Percentiles rank a stretch among this genome's conserved stretches.
phyloP scores from a whole-genome alignment of 1,140 invertebrate species.

The Heliconius eleuchia region DNA sequence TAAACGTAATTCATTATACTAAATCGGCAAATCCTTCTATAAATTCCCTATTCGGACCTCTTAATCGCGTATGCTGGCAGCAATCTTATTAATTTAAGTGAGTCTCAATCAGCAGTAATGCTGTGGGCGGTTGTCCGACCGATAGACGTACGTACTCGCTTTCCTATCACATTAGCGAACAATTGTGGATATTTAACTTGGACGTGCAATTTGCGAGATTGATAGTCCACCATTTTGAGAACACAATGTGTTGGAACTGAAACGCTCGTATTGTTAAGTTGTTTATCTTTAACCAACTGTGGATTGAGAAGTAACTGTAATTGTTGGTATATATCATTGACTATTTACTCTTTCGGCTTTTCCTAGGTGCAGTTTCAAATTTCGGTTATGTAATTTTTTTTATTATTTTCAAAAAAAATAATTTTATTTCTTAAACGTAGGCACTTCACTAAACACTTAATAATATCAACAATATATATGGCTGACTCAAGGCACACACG shows the following conservation, averaged over 20 bases:
- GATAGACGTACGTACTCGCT: neutral
- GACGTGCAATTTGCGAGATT: constrained; percentile 9
- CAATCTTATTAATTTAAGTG: constrained; percentile 11
- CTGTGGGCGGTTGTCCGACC: neutral
- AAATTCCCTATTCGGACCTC: constrained; percentile 5
- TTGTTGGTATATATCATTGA: too few species aligned
- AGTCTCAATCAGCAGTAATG: constrained; percentile 8
- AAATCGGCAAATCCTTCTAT: constrained; percentile 4
- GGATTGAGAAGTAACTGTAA: neutral
- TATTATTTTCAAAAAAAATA: too few species aligned
- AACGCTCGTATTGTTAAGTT: neutral
- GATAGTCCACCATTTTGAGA: constrained; percentile 2
- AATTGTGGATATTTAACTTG: constrained; percentile 12
- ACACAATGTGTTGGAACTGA: neutral
- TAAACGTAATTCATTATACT: neutral
- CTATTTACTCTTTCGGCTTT: too few species aligned
- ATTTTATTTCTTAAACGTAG: too few species aligned
- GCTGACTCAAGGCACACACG: too few species aligned
- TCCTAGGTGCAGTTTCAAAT: too few species aligned
- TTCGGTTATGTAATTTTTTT: too few species aligned
- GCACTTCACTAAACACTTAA: too few species aligned
- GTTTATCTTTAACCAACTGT: neutral
- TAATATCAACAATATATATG: too few species aligned
- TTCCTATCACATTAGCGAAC: constrained; percentile 13
- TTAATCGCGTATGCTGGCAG: neutral